Percentiles rank a stretch among this genome's conserved stretches.
phyloP scores from a whole-genome alignment of 2,797 vertebrate species.

The Sebastes hubbsi region DNA sequence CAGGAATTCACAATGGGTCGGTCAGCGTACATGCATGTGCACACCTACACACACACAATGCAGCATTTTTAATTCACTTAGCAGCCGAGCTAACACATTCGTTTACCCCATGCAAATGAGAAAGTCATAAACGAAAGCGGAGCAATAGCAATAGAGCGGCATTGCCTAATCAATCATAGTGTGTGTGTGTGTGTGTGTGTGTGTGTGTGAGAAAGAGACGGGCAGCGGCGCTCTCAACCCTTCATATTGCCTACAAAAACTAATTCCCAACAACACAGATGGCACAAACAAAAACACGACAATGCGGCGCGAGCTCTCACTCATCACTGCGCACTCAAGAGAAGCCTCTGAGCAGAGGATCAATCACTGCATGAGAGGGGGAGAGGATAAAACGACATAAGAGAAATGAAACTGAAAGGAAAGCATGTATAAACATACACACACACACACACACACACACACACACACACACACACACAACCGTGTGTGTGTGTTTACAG shows the following conservation, averaged over 20 bases:
- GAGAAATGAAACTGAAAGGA: slow-evolving; percentile 54
- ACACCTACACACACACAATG: not conserved
- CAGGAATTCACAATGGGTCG: slow-evolving; percentile 2
- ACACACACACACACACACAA: not conserved
- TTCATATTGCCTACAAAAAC: slow-evolving; percentile 51
- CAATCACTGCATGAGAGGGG: slow-evolving; percentile 63
- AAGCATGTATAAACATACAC: slow-evolving; percentile 13
- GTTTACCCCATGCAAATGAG: slow-evolving; percentile 67
- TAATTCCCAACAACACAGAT: slow-evolving; percentile 65
- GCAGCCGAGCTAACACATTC: slow-evolving; percentile 44
- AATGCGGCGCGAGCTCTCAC: slow-evolving; percentile 41
- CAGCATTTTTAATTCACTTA: slow-evolving; percentile 64
- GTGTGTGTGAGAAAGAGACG: slow-evolving; percentile 12
- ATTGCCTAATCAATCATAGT: slow-evolving; percentile 66
- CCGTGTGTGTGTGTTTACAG: slow-evolving; percentile 26
- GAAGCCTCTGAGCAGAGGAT: slow-evolving; percentile 66
- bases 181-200: slow-evolving; percentile 2
- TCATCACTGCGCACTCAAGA: slow-evolving; percentile 55
- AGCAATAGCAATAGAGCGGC: slow-evolving; percentile 48
- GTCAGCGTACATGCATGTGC: not conserved
- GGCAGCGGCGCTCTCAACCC: slow-evolving; percentile 28
- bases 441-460: not conserved
- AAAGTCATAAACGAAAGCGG: slow-evolving; percentile 59
- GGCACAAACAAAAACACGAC: slow-evolving; percentile 63
- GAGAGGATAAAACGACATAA: slow-evolving; percentile 46